Evolutionary conservation across 2,113 vertebrate genomes (phyloP).

Genomic region (Pedetes capensis): DNA sequence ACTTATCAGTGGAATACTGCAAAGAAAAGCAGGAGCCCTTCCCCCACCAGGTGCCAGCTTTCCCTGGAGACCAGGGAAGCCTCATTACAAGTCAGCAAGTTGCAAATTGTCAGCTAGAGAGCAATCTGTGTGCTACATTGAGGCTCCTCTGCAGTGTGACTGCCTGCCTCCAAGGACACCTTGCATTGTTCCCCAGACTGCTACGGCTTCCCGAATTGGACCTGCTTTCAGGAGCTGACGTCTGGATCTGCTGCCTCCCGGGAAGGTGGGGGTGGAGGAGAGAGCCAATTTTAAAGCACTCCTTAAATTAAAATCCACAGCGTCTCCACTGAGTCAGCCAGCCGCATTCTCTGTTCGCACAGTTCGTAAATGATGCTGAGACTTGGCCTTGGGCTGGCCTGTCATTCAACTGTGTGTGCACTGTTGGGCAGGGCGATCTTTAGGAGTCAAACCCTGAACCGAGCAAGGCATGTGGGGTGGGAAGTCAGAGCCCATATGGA

Average conservation of each 20-base stretch:
- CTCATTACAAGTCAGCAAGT: slow-evolving; percentile 55
- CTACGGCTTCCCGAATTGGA: slow-evolving; percentile 24
- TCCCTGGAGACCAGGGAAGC: slow-evolving; percentile 14
- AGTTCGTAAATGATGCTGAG: slow-evolving; percentile 56
- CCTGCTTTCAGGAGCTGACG: slow-evolving; percentile 27
- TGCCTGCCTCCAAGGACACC: slow-evolving; percentile 43
- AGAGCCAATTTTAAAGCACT: slow-evolving; percentile 50
- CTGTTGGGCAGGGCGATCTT: background rate
- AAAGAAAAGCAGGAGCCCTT: background rate
- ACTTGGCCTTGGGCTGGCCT: slow-evolving; percentile 66
- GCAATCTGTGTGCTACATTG: background rate
- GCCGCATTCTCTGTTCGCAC: accelerated
- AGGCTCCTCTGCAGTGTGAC: slow-evolving; percentile 6
- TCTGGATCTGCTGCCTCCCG: slow-evolving; percentile 52
- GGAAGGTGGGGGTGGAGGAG: slow-evolving; percentile 17
- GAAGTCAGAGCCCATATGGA: background rate
- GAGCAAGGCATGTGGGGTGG: background rate
- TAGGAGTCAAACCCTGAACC: background rate
- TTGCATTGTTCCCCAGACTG: slow-evolving; percentile 35
- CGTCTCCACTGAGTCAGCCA: background rate
- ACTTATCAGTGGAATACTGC: background rate
- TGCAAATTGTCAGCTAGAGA: slow-evolving; percentile 37
- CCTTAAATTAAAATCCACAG: slow-evolving; percentile 61
- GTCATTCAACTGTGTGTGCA: slow-evolving; percentile 65
- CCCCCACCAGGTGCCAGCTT: background rate